phyloP scores from a whole-genome alignment of 2,113 vertebrate genomes.

The Aphelocoma coerulescens region DNA sequence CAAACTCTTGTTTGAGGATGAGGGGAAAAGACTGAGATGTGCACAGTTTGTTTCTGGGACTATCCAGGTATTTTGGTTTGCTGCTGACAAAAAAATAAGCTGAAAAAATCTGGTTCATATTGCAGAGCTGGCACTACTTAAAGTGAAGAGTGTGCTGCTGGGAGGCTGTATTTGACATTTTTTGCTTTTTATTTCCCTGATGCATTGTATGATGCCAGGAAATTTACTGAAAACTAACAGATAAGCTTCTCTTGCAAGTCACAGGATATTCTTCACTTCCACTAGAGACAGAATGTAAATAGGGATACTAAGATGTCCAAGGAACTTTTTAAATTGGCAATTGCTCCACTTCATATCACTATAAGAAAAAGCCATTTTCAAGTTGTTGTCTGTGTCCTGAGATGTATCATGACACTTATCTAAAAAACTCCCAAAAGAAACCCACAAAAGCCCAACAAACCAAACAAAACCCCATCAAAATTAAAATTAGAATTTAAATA shows the following conservation, averaged over 20 bases:
- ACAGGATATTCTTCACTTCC: not conserved
- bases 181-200: not conserved
- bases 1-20: not conserved
- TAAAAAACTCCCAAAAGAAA: not conserved
- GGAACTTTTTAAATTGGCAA: not conserved
- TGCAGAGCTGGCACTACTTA: not conserved
- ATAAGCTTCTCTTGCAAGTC: not conserved
- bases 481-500: not conserved
- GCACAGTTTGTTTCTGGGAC: not conserved
- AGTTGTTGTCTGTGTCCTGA: not conserved
- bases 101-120: not conserved
- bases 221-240: not conserved
- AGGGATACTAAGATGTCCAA: not conserved
- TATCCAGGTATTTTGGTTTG: not conserved
- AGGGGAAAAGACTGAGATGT: not conserved
- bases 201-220: not conserved
- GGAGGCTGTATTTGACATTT: not conserved
- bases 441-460: rapidly evolving
- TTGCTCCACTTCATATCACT: not conserved
- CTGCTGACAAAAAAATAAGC: not conserved
- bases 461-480: not conserved
- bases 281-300: not conserved
- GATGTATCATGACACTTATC: not conserved
- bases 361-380: not conserved
- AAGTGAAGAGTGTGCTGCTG: not conserved